These are phyloP conservation scores for Peromyscus melanophrys DNA, from an alignment of 2,797 vertebrate species.

Conservation along the genomic window DNA sequence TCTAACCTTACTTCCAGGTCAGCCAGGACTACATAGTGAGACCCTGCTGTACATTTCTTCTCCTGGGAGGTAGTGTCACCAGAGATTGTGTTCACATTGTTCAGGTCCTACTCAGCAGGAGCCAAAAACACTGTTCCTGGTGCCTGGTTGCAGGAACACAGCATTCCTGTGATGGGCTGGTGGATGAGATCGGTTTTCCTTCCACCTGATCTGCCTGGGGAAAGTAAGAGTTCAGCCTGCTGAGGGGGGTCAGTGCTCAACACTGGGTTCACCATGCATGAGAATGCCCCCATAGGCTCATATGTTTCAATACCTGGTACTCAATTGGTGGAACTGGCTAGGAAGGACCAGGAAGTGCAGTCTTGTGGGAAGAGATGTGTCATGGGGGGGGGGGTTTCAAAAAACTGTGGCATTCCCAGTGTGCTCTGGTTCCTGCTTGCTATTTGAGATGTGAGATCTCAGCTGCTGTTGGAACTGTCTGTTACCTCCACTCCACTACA, in stretches of 20 bases:
- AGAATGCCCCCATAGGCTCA: neutral
- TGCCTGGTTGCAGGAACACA: neutral
- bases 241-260: neutral
- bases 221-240: neutral
- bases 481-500: too few relatives aligned
- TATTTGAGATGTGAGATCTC: neutral
- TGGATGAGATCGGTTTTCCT: neutral
- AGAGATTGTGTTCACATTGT: neutral
- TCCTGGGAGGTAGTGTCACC: neutral
- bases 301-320: too few relatives aligned
- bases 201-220: neutral
- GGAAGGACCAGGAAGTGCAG: neutral
- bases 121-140: neutral
- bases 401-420: neutral
- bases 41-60: neutral
- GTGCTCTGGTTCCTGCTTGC: neutral
- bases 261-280: accelerated
- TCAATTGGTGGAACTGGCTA: neutral
- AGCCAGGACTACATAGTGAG: too few relatives aligned
- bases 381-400: too few relatives aligned
- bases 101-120: neutral
- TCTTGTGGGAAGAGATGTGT: neutral
- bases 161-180: neutral
- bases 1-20: neutral
- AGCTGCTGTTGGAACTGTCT: neutral